Evolutionary conservation across 1,140 invertebrate genomes (phyloP), one percentile per base, ranked within the genome.

Genomic region (Proales similis): DNA sequence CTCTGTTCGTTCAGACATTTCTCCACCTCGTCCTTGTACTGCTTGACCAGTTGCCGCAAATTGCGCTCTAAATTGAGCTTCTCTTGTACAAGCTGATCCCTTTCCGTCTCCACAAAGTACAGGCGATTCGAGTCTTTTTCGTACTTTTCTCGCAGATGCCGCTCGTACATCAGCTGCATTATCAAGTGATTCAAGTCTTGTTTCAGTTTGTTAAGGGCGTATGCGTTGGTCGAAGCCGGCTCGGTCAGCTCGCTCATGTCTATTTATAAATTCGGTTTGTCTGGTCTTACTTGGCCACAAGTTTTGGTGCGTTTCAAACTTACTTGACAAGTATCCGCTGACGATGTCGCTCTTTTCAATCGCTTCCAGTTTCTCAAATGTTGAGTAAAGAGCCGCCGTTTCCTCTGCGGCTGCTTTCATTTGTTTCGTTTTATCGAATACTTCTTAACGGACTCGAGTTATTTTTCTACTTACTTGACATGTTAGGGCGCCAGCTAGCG

Each of bases 101-200:
- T 22, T 57, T 57, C 51, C 20, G 38, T 57, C 30, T 42, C 17
- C n/a, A 57, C 45, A 57, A 57, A 57, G 20, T 57, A 42, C 11
- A 57, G 27, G 19, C 51, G 12, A 57, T 57, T 57, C 12, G 51
- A 57, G 32, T 57, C 51, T 26, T 57, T 42, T 57, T 57, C 51
- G 11, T 57, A 57, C 12, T 29, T 29, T 29, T 57, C 45, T 9
- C 51, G 33, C 6, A 57, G 30, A 42, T 57, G 29, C 17, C 51
- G 33, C 22, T 57, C 51, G 32, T 57, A 57, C 9, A 57, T 57
- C 9, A 57, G 22, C 20, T 57, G 51, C 20, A 57, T 42, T 7
- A 42, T 42, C 1, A 57, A 42, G 45, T 57, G 51, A 14, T 57
- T 57, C 9, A 57, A 29, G 27, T 57, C 51, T 43, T 57, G 51